Conservation (phyloP, 1,140 invertebrate genomes). For the Leptopilina boulardi region DNA sequence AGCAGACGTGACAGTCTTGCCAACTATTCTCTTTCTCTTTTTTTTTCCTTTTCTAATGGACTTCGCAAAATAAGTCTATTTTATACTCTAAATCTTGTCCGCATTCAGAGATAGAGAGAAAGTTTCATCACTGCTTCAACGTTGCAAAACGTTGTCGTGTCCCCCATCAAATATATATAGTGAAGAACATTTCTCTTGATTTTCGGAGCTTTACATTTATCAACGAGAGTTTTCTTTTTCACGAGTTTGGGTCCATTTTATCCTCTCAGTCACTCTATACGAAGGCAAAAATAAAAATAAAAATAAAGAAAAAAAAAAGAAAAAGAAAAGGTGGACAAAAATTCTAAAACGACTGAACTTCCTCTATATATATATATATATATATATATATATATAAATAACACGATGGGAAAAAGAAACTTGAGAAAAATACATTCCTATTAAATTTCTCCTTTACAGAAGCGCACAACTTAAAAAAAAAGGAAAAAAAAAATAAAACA, state of each 20-base stretch:
- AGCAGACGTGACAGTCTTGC: conserved; percentile 26
- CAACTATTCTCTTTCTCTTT: no score
- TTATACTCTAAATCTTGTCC: conserved; percentile 13
- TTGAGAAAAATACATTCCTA: not conserved
- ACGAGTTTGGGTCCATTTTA: not conserved
- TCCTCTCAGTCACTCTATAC: not conserved
- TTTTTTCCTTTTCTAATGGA: not conserved
- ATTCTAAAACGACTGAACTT: not conserved
- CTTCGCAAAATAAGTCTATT: conserved; percentile 17
- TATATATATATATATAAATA: not conserved
- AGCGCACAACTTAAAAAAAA: not conserved
- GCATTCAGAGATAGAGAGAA: not conserved
- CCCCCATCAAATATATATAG: conserved; percentile 7
- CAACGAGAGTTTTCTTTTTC: not conserved
- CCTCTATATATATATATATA: not conserved
- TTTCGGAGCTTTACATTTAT: conserved; percentile 19
- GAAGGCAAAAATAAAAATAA: no score
- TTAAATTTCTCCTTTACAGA: not conserved
- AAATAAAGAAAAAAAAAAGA: no score
- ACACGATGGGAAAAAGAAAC: conserved; percentile 8
- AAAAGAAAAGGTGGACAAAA: not conserved
- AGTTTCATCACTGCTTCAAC: not conserved
- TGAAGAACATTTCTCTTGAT: conserved; percentile 12
- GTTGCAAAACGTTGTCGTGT: conserved; percentile 1
- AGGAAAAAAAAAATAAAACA: not conserved